phyloP scores from a whole-genome alignment of 2,888 invertebrate species.

The Cancer borealis region DNA sequence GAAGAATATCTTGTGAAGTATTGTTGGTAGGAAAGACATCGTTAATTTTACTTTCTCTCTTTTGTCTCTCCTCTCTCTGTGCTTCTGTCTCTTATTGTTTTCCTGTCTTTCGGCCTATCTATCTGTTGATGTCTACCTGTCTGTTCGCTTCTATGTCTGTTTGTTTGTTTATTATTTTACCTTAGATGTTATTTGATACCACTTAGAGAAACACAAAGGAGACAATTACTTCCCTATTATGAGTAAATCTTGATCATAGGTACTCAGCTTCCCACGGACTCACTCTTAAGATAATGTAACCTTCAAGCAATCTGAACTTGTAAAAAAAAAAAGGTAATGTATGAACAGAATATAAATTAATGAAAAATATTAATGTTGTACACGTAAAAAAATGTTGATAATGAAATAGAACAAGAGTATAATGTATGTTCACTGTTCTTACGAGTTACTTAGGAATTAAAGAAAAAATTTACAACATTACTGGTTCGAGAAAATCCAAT shows the following conservation, averaged over 20 bases:
- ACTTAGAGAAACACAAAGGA: too few relatives aligned
- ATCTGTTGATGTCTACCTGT: not conserved
- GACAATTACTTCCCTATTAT: too few relatives aligned
- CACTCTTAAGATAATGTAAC: too few relatives aligned
- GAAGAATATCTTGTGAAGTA: not conserved
- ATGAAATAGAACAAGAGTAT: too few relatives aligned
- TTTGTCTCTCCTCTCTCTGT: not conserved
- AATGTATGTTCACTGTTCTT: not conserved
- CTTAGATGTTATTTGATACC: too few relatives aligned
- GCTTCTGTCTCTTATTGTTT: not conserved
- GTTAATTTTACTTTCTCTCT: not conserved
- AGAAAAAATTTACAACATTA: not conserved
- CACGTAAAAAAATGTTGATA: too few relatives aligned
- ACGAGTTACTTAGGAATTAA: not conserved
- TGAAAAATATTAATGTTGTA: too few relatives aligned
- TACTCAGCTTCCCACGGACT: too few relatives aligned
- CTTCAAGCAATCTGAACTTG: too few relatives aligned
- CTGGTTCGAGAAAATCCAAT: not conserved
- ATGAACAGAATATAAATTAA: too few relatives aligned
- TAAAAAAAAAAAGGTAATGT: not conserved
- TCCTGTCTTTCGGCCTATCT: not conserved
- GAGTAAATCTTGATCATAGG: too few relatives aligned
- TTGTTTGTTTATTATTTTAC: too few relatives aligned
- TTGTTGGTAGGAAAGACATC: not conserved
- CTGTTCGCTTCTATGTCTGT: not conserved